Percentiles rank a stretch among this genome's conserved stretches.
These are phyloP conservation scores for Zaprionus taronus DNA, from an alignment of 1,140 invertebrate species.

Conservation along the genomic window DNA sequence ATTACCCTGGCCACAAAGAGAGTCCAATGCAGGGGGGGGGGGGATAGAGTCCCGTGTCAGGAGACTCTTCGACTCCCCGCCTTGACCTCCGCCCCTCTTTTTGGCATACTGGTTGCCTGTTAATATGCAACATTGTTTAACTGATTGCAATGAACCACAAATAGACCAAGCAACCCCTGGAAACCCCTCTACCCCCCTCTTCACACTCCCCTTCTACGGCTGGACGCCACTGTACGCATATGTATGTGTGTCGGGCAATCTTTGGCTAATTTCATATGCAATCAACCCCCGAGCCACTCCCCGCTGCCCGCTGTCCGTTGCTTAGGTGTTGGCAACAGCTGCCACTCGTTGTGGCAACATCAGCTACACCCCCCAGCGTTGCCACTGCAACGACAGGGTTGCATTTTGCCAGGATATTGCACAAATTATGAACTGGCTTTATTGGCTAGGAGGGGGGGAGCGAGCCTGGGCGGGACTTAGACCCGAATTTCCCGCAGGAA, in stretches of 20 bases:
- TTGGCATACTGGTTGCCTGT: slow-evolving; percentile 42
- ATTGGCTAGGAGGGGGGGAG: slow-evolving; percentile 20
- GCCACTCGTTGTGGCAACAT: neutral
- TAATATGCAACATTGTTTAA: slow-evolving; percentile 80
- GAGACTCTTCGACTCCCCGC: neutral
- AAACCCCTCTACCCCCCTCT: neutral
- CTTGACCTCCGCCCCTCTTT: neutral
- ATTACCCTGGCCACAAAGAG: slow-evolving; percentile 27
- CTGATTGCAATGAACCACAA: slow-evolving; percentile 66
- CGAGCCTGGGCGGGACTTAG: neutral
- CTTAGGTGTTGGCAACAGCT: slow-evolving; percentile 44
- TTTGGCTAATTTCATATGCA: slow-evolving; percentile 62
- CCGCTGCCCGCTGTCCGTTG: neutral
- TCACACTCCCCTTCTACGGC: too few species aligned
- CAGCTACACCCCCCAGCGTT: neutral
- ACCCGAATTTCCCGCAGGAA: slow-evolving; percentile 9
- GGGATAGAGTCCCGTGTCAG: neutral
- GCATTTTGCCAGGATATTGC: slow-evolving; percentile 44
- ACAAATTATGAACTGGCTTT: slow-evolving; percentile 55
- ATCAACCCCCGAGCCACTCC: slow-evolving; percentile 4
- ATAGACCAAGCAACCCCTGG: slow-evolving; percentile 23
- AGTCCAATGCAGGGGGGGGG: neutral
- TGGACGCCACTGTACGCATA: slow-evolving; percentile 12
- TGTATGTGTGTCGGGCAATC: slow-evolving; percentile 38
- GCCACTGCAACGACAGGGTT: slow-evolving; percentile 1